Evolutionary conservation across 2,888 invertebrate genomes (phyloP).

Genomic region (Conus canariensis): DNA sequence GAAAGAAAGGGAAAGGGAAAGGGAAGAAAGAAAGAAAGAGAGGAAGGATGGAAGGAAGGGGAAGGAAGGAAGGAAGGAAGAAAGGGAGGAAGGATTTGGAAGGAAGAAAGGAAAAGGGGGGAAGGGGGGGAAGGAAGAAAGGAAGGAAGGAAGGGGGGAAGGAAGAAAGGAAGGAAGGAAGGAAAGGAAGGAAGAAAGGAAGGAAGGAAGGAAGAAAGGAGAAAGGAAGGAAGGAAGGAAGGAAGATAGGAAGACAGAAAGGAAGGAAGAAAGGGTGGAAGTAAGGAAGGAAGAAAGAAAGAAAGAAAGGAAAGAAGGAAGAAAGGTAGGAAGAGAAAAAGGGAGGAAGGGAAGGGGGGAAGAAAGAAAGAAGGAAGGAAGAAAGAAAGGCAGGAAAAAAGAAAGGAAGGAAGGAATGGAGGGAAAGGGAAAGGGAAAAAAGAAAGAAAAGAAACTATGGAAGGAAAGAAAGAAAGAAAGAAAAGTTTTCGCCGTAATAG

Average conservation of each 20-base stretch:
- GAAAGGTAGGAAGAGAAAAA: not conserved
- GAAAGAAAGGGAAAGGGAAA: too few relatives aligned
- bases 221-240: too few relatives aligned
- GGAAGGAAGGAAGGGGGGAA: not conserved
- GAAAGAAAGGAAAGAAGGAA: not conserved
- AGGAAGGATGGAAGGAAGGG: not conserved
- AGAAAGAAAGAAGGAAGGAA: fast-evolving
- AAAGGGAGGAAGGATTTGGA: not conserved
- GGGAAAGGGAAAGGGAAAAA: too few relatives aligned
- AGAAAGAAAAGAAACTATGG: too few relatives aligned
- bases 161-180: not conserved
- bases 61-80: not conserved
- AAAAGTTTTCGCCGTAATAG: too few relatives aligned
- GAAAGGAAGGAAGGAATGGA: too few relatives aligned
- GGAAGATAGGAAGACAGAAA: too few relatives aligned
- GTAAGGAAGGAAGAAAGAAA: too few relatives aligned
- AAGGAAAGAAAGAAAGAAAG: too few relatives aligned
- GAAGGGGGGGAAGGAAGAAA: not conserved
- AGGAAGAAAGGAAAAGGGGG: fast-evolving
- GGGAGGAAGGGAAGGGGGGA: not conserved
- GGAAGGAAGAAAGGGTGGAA: too few relatives aligned
- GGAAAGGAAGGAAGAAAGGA: too few relatives aligned
- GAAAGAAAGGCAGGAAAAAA: not conserved
- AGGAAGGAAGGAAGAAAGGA: too few relatives aligned
- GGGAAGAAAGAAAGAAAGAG: fast-evolving